A percentile compares a stretch with the other conserved stretches of the same genome.
Evolutionary conservation across 2,797 vertebrate species (phyloP).

Genomic region (Semotilus atromaculatus): DNA sequence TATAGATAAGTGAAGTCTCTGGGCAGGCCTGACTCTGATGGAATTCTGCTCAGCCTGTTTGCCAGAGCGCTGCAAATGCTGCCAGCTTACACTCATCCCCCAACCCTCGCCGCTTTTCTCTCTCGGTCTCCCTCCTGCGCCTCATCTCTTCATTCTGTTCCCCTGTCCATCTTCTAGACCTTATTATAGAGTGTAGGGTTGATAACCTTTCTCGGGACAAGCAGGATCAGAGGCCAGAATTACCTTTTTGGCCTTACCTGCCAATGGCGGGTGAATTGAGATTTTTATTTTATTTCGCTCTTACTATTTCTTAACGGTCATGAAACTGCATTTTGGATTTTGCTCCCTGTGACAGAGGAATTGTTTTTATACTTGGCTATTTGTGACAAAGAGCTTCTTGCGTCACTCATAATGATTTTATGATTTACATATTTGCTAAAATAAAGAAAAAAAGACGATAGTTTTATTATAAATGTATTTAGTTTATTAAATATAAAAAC

Average conservation of each 20-base stretch:
- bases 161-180: constrained; percentile 30
- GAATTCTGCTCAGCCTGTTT: constrained; percentile 46
- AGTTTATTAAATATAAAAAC: not conserved
- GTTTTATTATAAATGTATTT: not conserved
- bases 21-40: constrained; percentile 53
- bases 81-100: constrained; percentile 30
- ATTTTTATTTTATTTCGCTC: not conserved
- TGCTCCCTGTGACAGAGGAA: not conserved
- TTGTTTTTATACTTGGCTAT: not conserved
- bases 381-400: not conserved
- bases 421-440: not conserved
- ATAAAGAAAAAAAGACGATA: not conserved
- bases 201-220: constrained; percentile 31
- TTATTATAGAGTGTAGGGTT: constrained; percentile 21
- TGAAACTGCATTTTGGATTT: not conserved
- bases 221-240: constrained; percentile 28
- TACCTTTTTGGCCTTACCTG: constrained; percentile 16
- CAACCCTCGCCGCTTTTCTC: constrained; percentile 22
- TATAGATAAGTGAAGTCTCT: constrained; percentile 54
- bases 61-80: constrained; percentile 29
- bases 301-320: not conserved
- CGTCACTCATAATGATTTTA: not conserved
- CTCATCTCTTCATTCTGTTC: constrained; percentile 31
- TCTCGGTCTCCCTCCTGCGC: constrained; percentile 9
- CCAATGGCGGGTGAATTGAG: not conserved